Conservation (phyloP, 2,888 invertebrate species). For the Deladenus siricidicola region DNA sequence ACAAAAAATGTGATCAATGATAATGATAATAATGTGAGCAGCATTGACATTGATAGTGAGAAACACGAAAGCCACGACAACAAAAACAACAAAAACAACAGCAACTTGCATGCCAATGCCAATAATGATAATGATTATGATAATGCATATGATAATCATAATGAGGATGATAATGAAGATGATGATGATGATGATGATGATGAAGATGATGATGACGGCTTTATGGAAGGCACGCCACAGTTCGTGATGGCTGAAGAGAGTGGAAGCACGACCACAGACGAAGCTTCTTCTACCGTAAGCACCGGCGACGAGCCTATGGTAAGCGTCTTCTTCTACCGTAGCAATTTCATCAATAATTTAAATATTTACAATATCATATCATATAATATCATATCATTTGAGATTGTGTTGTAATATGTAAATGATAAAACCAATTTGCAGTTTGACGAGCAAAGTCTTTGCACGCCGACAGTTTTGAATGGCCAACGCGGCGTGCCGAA, state of each 20-base stretch:
- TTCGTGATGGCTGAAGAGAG: neutral
- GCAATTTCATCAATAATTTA: neutral
- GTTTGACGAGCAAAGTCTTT: conserved; percentile 12
- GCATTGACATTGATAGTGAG: too few relatives aligned
- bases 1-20: too few relatives aligned
- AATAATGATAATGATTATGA: too few relatives aligned
- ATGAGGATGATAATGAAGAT: neutral
- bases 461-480: too few relatives aligned
- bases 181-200: conserved; percentile 2
- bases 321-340: neutral
- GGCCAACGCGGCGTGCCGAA: conserved; percentile 25
- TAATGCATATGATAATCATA: too few relatives aligned
- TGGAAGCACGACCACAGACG: conserved; percentile 6
- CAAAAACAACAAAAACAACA: too few relatives aligned
- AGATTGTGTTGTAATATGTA: neutral
- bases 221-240: neutral
- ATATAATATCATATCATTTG: too few relatives aligned
- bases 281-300: neutral
- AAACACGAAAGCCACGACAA: too few relatives aligned
- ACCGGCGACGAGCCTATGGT: conserved; percentile 7
- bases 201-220: neutral
- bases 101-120: too few relatives aligned
- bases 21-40: too few relatives aligned
- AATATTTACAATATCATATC: neutral
- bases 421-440: conserved; percentile 7